These are phyloP conservation scores for Andinoacara biseriatus DNA, from an alignment of 2,113 vertebrate genomes.

Conservation along the genomic window DNA sequence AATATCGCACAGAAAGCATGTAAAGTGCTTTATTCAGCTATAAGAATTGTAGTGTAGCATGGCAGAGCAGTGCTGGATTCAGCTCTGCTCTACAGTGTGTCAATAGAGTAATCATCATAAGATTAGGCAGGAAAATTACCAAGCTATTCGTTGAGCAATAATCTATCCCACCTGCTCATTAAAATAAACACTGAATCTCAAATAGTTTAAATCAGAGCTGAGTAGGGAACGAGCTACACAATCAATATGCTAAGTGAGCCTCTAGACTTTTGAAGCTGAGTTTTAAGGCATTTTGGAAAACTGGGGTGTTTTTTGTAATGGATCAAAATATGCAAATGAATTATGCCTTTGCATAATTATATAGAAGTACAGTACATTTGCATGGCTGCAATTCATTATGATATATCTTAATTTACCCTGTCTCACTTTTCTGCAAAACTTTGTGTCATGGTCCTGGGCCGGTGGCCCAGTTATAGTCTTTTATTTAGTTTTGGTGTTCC, in stretches of 20 bases:
- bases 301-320: not conserved
- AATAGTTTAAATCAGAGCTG: slow-evolving; percentile 29
- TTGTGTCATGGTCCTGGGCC: too few relatives aligned
- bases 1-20: not conserved
- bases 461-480: too few relatives aligned
- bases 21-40: not conserved
- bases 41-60: not conserved
- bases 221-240: not conserved
- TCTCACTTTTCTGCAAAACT: not conserved
- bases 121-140: slow-evolving; percentile 46
- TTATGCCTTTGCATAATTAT: not conserved
- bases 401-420: not conserved
- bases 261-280: not conserved
- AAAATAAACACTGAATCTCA: slow-evolving; percentile 46
- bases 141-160: slow-evolving; percentile 40
- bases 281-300: slow-evolving; percentile 1
- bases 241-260: slow-evolving; percentile 9
- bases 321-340: slow-evolving; percentile 8
- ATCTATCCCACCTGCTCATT: slow-evolving; percentile 57
- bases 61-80: not conserved
- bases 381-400: not conserved
- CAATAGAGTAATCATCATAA: slow-evolving; percentile 30
- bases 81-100: slow-evolving; percentile 22
- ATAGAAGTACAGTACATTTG: slow-evolving; percentile 1
- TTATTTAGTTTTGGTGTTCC: too few relatives aligned